Evolutionary conservation across 2,797 vertebrate species (phyloP), one percentile per base, ranked within the genome.

Genomic region (Threskiornis aethiopicus): DNA sequence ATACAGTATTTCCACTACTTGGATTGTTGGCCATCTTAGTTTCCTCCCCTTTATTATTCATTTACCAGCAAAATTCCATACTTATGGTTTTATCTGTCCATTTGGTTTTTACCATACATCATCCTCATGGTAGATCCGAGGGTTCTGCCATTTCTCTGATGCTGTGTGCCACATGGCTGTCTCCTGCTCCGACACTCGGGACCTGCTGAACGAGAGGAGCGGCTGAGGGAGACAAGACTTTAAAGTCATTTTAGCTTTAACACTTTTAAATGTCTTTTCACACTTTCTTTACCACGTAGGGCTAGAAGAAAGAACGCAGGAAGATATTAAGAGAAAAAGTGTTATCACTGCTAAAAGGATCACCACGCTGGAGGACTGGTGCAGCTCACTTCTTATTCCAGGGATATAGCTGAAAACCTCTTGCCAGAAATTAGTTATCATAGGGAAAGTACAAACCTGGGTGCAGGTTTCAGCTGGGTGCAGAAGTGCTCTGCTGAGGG

Each of bases 371-470:
- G 82, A 72, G 33, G 42, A 61, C 57, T 42, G n/a, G 49, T n/a
- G 65, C 67, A 81, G 72, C 28, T 92, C 66, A 18, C 11, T 49
- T 62, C 71, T 91, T 90, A 55, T 96, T 96, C 72, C 69, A 82
- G 93, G 82, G 93, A 92, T 93, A 96, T 7, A 91, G 92, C 57
- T 89, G 80, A 92, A 96, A 92, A 85, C 28, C 72, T 81, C 54
- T 61, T 39, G 69, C 57, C 81, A 95, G 95, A 94, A 97, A 95
- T 95, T 39, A 82, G 79, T 95, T 93, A 85, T 86, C 52, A 44
- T 71, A 91, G 84, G 90, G 96, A 77, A 95, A 93, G 89, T 65
- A 39, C 13, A 61, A 62, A 64, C 87, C 57, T 80, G 59, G 70
- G 72, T 89, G 81, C 59, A 12, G 52, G 79, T 78, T 89, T 90